Evolutionary conservation across 2,113 vertebrate genomes (phyloP).

Genomic region (Ictidomys tridecemlineatus): DNA sequence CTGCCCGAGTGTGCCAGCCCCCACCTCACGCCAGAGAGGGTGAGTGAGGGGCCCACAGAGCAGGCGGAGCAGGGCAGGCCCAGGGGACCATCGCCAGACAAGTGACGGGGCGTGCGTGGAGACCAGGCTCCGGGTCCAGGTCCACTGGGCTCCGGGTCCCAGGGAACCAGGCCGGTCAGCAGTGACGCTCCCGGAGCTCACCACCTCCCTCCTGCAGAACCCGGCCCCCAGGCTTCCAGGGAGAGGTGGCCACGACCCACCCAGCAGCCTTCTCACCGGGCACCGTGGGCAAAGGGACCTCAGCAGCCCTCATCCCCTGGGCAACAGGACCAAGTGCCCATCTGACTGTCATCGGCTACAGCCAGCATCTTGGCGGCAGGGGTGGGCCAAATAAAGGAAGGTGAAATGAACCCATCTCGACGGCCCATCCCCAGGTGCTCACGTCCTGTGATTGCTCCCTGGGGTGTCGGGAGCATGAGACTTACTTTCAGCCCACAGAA

Average conservation of each 20-base stretch:
- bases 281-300: neutral
- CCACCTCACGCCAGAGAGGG: neutral
- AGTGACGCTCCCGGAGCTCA: neutral
- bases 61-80: neutral
- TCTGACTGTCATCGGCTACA: too few species aligned
- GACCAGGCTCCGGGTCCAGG: neutral
- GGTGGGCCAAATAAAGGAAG: neutral
- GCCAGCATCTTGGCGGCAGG: neutral
- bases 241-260: too few species aligned
- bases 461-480: fast-evolving
- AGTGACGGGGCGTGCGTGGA: neutral
- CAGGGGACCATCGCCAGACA: neutral
- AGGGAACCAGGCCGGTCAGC: neutral
- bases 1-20: neutral
- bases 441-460: fast-evolving
- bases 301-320: neutral
- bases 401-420: too few species aligned
- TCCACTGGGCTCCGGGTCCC: neutral
- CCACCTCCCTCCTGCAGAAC: too few species aligned
- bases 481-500: neutral
- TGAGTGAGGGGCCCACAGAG: neutral
- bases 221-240: too few species aligned
- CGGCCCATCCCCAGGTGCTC: fast-evolving
- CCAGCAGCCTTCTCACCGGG: fast-evolving
- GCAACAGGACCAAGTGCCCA: too few species aligned